Evolutionary conservation across 2,113 vertebrate species (phyloP).

Genomic region (Clarias gariepinus): DNA sequence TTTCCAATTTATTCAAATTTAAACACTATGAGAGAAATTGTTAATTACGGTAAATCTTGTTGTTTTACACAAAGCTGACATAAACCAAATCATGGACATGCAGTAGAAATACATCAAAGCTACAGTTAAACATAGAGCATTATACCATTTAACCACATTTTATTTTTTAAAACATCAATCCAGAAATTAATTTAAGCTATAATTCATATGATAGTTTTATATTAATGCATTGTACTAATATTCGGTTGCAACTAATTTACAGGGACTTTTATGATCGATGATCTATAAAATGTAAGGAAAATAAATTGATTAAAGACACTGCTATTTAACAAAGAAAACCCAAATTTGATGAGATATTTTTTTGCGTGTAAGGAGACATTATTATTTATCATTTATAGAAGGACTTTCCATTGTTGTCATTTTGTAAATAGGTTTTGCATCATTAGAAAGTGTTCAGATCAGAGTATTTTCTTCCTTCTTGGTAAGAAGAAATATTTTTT

Average conservation of each 20-base stretch:
- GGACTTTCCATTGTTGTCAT: neutral
- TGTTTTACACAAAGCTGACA: neutral
- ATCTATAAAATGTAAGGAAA: neutral
- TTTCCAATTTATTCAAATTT: neutral
- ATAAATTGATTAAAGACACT: neutral
- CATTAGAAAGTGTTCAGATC: neutral
- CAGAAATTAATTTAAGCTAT: neutral
- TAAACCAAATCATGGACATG: neutral
- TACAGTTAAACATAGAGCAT: neutral
- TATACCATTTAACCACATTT: neutral
- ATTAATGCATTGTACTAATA: neutral
- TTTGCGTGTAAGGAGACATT: neutral
- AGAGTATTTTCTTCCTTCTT: neutral
- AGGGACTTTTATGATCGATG: neutral
- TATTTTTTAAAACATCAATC: neutral
- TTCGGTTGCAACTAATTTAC: neutral
- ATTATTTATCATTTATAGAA: neutral
- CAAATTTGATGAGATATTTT: neutral
- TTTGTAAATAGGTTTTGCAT: neutral
- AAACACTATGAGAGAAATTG: neutral
- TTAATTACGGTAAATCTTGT: neutral
- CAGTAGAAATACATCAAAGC: neutral
- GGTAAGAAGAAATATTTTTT: neutral
- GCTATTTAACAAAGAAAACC: neutral
- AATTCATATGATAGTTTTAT: neutral